phyloP scores from a whole-genome alignment of 92 coral and sea anemone genomes.

The Epizoanthus fatuus region DNA sequence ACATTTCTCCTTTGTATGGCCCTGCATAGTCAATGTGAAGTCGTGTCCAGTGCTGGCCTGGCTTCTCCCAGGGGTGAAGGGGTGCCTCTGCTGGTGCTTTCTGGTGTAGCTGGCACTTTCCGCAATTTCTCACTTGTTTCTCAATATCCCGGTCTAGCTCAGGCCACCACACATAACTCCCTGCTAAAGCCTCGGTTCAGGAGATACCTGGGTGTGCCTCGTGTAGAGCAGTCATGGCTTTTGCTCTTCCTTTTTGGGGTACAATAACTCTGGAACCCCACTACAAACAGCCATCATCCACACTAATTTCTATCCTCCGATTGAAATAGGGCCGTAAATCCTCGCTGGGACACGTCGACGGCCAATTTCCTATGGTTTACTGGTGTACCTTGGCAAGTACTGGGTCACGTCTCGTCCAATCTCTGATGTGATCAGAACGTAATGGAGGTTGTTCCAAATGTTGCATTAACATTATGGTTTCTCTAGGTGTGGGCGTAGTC shows the following conservation, averaged over 20 bases:
- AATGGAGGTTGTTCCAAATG: slow-evolving; percentile 65
- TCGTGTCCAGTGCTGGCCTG: slow-evolving; percentile 58
- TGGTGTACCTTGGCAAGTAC: slow-evolving; percentile 56
- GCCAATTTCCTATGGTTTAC: slow-evolving; percentile 61
- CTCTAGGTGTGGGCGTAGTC: slow-evolving; percentile 44
- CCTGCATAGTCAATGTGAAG: slow-evolving; percentile 70
- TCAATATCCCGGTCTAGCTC: slow-evolving; percentile 65
- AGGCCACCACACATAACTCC: slow-evolving; percentile 74
- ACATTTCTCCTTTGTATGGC: slow-evolving; percentile 60
- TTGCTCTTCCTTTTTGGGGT: slow-evolving; percentile 16
- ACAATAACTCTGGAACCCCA: slow-evolving; percentile 35
- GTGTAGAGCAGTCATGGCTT: slow-evolving; percentile 47
- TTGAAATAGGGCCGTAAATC: slow-evolving; percentile 47
- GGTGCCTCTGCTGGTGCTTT: slow-evolving; percentile 64
- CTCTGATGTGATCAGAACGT: slow-evolving; percentile 51
- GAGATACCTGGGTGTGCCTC: slow-evolving; percentile 69
- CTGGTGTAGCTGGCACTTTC: slow-evolving; percentile 64
- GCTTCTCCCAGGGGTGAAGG: slow-evolving; percentile 69
- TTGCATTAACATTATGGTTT: slow-evolving; percentile 65
- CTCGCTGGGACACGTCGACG: background rate
- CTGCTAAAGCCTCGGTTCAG: slow-evolving; percentile 63
- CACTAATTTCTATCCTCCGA: slow-evolving; percentile 58
- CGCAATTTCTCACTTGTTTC: slow-evolving; percentile 53
- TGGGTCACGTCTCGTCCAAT: slow-evolving; percentile 77
- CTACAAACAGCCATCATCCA: slow-evolving; percentile 69